These are phyloP conservation scores for Onychorhynchus coronatus DNA, from an alignment of 2,113 vertebrate species.

Conservation along the genomic window DNA sequence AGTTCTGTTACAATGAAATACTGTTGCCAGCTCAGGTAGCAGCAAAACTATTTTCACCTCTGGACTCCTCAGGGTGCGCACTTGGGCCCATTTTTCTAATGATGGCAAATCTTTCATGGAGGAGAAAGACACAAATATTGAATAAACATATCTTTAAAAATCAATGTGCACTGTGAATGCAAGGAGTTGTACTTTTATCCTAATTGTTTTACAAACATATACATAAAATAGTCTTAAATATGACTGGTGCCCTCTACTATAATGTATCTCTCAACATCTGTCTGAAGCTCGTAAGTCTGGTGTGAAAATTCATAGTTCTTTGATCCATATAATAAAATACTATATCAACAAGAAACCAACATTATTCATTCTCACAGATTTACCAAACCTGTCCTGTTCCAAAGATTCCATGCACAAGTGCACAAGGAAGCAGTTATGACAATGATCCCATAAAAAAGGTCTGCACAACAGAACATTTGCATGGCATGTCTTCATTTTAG, in stretches of 20 bases:
- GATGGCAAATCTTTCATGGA: not conserved
- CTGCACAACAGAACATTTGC: not conserved
- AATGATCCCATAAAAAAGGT: rapidly evolving
- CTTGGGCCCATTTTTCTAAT: not conserved
- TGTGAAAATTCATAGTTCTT: not conserved
- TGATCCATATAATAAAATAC: not conserved
- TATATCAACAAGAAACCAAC: not conserved
- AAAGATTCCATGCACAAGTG: not conserved
- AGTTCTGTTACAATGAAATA: not conserved
- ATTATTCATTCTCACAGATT: not conserved
- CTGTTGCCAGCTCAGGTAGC: not conserved
- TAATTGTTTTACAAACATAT: not conserved
- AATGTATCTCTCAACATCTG: not conserved
- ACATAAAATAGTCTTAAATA: not conserved
- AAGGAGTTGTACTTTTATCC: not conserved
- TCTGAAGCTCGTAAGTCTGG: not conserved
- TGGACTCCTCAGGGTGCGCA: not conserved
- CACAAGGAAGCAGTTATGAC: not conserved
- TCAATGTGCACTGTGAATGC: not conserved
- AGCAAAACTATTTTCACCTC: not conserved
- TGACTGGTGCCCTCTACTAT: not conserved
- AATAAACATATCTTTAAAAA: not conserved
- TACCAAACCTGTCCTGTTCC: not conserved
- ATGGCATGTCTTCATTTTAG: rapidly evolving
- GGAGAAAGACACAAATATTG: not conserved